Percentiles rank a stretch among this genome's conserved stretches.
Conservation (phyloP, 2,113 vertebrate species). For the Pithys albifrons region DNA sequence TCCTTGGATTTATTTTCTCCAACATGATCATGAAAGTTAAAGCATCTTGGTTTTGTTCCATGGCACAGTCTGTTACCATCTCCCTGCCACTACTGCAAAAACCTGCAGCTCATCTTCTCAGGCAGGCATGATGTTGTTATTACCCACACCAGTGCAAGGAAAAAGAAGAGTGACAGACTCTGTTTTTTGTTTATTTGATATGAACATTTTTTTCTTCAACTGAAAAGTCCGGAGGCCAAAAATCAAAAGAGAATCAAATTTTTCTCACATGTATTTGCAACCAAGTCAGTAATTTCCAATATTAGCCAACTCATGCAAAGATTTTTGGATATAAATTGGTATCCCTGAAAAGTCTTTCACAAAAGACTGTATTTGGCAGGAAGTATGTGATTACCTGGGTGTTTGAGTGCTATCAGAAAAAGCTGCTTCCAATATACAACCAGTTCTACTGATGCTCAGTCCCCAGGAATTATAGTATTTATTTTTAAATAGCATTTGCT, state of each 20-base stretch:
- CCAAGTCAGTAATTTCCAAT: not conserved
- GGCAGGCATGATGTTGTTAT: not conserved
- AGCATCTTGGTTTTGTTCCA: not conserved
- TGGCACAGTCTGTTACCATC: not conserved
- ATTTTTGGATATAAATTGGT: not conserved
- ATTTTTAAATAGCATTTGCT: not conserved
- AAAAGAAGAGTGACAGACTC: not conserved
- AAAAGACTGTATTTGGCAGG: not conserved
- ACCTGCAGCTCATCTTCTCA: not conserved
- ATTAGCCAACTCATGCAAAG: not conserved
- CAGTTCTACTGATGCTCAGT: not conserved
- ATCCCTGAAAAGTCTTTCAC: not conserved
- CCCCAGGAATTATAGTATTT: not conserved
- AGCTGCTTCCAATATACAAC: not conserved
- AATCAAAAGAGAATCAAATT: not conserved
- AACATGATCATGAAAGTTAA: rapidly evolving
- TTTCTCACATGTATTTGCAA: not conserved
- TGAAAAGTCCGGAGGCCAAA: not conserved
- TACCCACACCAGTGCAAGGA: not conserved
- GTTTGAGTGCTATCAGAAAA: not conserved
- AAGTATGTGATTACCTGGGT: not conserved
- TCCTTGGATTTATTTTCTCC: not conserved
- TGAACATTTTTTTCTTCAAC: not conserved
- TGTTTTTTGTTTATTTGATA: not conserved
- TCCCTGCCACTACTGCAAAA: not conserved